Evolutionary conservation across 64 coral and sea anemone species (phyloP).

Genomic region (Anthopleura sola): DNA sequence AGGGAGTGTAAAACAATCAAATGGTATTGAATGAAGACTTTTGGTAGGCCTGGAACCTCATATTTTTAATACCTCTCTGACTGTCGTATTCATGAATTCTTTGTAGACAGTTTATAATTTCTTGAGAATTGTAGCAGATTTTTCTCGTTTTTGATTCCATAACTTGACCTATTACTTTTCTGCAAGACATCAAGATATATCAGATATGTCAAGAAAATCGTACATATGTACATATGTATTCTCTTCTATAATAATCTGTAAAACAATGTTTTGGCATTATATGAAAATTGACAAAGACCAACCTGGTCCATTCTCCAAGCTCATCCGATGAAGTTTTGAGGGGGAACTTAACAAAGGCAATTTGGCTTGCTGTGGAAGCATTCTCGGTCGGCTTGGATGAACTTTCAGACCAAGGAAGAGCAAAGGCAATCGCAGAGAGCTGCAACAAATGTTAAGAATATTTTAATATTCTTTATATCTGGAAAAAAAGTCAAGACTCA

Average conservation of each 20-base stretch:
- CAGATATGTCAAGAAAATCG: no score
- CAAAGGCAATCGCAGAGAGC: constrained; percentile 8
- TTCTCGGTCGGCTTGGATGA: not conserved
- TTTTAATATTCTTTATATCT: not conserved
- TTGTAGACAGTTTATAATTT: constrained; percentile 39
- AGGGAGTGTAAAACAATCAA: not conserved
- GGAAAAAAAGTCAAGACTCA: not conserved
- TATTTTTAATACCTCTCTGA: not conserved
- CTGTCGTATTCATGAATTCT: constrained; percentile 11
- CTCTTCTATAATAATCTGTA: no score
- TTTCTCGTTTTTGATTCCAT: constrained; percentile 62
- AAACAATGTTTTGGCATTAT: no score
- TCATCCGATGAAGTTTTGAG: not conserved
- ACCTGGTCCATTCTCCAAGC: constrained; percentile 41
- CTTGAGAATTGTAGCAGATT: constrained; percentile 65
- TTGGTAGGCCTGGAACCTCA: not conserved
- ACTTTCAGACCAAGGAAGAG: constrained; percentile 24
- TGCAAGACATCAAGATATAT: not conserved
- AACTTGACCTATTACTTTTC: constrained; percentile 46
- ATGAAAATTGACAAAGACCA: not conserved
- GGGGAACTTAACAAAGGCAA: constrained; percentile 36
- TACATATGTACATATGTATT: no score
- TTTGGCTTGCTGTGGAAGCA: not conserved
- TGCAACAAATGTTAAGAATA: not conserved
- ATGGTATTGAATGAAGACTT: not conserved